These are phyloP conservation scores for Sinotaia quadrata DNA, from an alignment of 2,888 invertebrate genomes.

Conservation along the genomic window DNA sequence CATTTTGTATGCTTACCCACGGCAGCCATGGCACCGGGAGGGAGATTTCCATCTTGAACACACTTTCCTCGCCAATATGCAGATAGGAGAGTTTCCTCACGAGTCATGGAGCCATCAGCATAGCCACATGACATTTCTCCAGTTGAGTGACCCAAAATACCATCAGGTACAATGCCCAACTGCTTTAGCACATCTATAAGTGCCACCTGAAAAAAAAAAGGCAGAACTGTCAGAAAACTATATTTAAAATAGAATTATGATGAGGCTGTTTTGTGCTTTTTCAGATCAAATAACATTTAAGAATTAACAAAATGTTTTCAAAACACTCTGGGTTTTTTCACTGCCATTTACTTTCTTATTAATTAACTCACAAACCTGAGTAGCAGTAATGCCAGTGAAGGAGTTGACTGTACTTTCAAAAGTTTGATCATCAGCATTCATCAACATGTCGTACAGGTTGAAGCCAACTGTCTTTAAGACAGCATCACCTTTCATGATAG, in stretches of 20 bases:
- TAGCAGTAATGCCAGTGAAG: slow-evolving; percentile 94
- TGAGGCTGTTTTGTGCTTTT: not conserved
- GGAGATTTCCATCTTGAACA: slow-evolving; percentile 68
- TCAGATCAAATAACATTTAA: too few species aligned
- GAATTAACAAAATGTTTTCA: too few species aligned
- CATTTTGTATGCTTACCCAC: slow-evolving; percentile 70
- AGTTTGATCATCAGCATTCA: slow-evolving; percentile 82
- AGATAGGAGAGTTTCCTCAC: slow-evolving; percentile 92
- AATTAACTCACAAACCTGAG: slow-evolving; percentile 80
- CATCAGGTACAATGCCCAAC: slow-evolving; percentile 87
- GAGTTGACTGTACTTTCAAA: slow-evolving; percentile 91
- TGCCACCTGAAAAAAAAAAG: slow-evolving; percentile 78
- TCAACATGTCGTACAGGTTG: slow-evolving; percentile 86
- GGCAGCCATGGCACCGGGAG: slow-evolving; percentile 71
- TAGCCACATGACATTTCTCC: slow-evolving; percentile 96
- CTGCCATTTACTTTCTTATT: too few species aligned
- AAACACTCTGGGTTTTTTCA: too few species aligned
- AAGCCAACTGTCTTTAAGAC: slow-evolving; percentile 85
- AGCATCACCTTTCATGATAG: slow-evolving; percentile 83
- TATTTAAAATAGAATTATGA: not conserved
- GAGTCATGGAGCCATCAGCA: slow-evolving; percentile 94
- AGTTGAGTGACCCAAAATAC: slow-evolving; percentile 96
- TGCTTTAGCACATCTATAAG: slow-evolving; percentile 88
- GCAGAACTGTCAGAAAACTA: not conserved
- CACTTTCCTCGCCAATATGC: slow-evolving; percentile 86